Conservation (phyloP, 2,888 invertebrate species). For the Glaucopsyche alexis region DNA sequence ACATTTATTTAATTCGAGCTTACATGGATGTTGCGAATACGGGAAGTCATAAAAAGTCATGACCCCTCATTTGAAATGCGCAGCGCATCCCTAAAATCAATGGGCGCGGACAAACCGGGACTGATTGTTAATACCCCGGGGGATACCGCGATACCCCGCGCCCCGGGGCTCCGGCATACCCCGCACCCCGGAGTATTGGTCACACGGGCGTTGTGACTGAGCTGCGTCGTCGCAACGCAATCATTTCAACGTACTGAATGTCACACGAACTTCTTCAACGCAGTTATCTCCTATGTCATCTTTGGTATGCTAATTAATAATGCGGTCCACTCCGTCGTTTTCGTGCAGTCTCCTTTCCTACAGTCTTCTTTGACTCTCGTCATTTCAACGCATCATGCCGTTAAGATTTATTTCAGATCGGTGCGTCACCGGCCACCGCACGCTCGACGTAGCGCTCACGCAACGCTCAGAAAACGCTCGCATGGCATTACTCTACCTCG, state of each 20-base stretch:
- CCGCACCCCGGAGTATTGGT: no score
- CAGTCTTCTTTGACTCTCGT: no score
- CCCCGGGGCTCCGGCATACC: constrained; percentile 7
- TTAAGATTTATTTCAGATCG: no score
- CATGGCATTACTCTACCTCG: neutral
- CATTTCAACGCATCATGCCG: no score
- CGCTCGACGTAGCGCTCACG: no score
- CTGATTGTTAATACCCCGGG: constrained; percentile 47
- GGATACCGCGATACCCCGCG: constrained; percentile 20
- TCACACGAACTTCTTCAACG: no score
- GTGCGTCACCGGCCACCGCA: no score
- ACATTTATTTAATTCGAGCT: constrained; percentile 19
- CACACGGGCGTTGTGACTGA: neutral
- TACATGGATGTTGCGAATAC: neutral
- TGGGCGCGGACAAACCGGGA: constrained; percentile 45
- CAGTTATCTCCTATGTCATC: no score
- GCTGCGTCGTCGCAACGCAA: neutral
- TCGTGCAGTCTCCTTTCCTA: no score
- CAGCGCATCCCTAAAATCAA: constrained; percentile 41
- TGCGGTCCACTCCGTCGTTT: no score
- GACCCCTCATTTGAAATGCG: constrained; percentile 31
- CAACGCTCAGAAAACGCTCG: no score
- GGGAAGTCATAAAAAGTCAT: constrained; percentile 28
- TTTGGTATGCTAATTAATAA: no score
- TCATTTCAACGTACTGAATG: neutral